Evolutionary conservation across 2,888 invertebrate genomes (phyloP), one percentile per base, ranked within the genome.

Genomic region (Venusia cambrica): DNA sequence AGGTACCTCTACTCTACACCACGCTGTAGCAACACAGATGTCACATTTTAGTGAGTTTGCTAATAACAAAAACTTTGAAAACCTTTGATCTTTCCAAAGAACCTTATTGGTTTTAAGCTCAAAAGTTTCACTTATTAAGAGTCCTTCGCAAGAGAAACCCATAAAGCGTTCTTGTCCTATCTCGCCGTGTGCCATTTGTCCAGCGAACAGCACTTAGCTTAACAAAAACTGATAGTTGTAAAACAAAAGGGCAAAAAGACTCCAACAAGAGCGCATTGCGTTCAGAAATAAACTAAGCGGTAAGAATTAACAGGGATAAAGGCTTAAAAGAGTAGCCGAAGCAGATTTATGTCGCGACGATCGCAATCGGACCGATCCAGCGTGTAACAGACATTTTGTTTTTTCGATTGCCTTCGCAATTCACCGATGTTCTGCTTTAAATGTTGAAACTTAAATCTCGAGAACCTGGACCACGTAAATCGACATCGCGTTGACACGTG

Each of bases 141-240:
- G 47, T 50, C 45, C 31, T 38, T 32, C 38, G 42, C 48, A 51
- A 38, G 47, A 48, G 49, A 46, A 48, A 44, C 34, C 68, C 72
- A 78, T 76, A 76, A 76, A 77, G 57, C 59, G 59, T 50, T 43
- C 46, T 39, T 41, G 43, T 60, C 62, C 73, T 83, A 83, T 84
- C 79, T 69, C 57, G 56, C 60, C 71, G 62, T 71, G 67, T 72
- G 76, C 81, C 80, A 77, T 81, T 83, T 81, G 80, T 80, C 75
- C 75, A 73, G 65, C 74, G 74, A 68, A 70, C 80, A 76, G 84
- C 83, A 81, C 81, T 85, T 85, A 83, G 78, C 83, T 81, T 80
- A 83, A 83, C 83, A 81, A 83, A 84, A 84, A 84, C 81, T 77
- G 84, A 84, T 83, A 83, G 83, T 83, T 85, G 84, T 84, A 71